Conservation (phyloP, 2,888 invertebrate species). For the Thumatha senex region DNA sequence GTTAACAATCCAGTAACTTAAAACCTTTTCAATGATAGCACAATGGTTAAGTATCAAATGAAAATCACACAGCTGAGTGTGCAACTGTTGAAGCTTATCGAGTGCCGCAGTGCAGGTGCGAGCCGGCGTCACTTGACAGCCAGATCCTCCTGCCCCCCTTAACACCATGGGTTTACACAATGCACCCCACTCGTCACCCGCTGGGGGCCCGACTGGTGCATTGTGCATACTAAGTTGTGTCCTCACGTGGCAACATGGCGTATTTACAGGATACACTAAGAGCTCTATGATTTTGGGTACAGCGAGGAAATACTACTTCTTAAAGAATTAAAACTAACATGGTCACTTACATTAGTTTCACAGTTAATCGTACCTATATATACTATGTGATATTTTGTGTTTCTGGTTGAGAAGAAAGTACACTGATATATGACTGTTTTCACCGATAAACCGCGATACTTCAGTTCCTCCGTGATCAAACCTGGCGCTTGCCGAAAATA, state of each 20-base stretch:
- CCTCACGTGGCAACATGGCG: background rate
- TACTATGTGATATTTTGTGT: too few species aligned
- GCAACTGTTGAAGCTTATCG: background rate
- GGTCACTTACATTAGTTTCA: too few species aligned
- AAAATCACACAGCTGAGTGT: background rate
- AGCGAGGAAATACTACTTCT: background rate
- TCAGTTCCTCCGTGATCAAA: too few species aligned
- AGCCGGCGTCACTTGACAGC: constrained; percentile 2
- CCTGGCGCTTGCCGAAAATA: too few species aligned
- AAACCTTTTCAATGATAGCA: background rate
- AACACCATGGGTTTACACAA: too few species aligned
- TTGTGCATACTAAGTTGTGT: constrained; percentile 13
- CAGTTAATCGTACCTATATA: too few species aligned
- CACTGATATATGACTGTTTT: too few species aligned
- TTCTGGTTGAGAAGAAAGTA: too few species aligned
- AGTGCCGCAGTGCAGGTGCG: constrained; percentile 4
- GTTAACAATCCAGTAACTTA: too few species aligned
- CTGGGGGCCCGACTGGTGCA: constrained; percentile 6
- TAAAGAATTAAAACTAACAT: too few species aligned
- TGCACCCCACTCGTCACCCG: background rate
- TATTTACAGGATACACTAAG: constrained; percentile 1
- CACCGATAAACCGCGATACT: too few species aligned
- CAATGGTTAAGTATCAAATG: constrained; percentile 1
- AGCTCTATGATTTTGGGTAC: background rate
- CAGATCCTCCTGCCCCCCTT: background rate